Percentiles rank a stretch among this genome's conserved stretches.
These are phyloP conservation scores for Ischnus inquisitorius DNA, from an alignment of 2,888 invertebrate species.

Conservation along the genomic window DNA sequence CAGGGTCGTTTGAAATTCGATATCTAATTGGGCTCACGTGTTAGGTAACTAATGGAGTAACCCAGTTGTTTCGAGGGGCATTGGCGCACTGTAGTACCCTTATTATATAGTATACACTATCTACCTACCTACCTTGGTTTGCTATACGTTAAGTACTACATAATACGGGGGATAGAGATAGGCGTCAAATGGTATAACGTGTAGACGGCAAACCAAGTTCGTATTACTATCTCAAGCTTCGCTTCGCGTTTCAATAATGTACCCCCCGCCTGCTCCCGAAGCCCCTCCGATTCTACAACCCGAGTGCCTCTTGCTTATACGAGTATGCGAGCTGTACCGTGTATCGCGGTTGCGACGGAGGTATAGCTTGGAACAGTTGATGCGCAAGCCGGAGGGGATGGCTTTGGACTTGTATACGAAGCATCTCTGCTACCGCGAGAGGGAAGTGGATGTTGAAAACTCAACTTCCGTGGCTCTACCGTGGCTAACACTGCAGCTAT, in stretches of 20 bases:
- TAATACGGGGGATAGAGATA: not conserved
- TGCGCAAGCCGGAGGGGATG: not conserved
- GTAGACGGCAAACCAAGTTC: slow-evolving; percentile 10
- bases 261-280: slow-evolving; percentile 1
- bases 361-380: slow-evolving; percentile 6
- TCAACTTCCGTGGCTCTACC: not conserved
- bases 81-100: not conserved
- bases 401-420: not conserved
- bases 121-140: not conserved
- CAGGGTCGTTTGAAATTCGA: slow-evolving; percentile 39
- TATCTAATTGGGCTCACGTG: slow-evolving; percentile 49
- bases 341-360: not conserved
- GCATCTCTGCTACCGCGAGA: not conserved
- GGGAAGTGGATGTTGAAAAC: not conserved
- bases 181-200: slow-evolving; percentile 7
- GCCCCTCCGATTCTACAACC: not conserved
- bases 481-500: not conserved
- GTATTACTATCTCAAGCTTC: slow-evolving; percentile 9
- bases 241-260: slow-evolving; percentile 21
- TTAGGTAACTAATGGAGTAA: slow-evolving; percentile 37
- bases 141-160: not conserved
- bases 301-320: not conserved
- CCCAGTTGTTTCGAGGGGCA: slow-evolving; percentile 30
- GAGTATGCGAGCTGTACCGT: not conserved
- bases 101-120: slow-evolving; percentile 2